Conservation (phyloP, 2,797 vertebrate species). For the Holocentrus rufus region DNA sequence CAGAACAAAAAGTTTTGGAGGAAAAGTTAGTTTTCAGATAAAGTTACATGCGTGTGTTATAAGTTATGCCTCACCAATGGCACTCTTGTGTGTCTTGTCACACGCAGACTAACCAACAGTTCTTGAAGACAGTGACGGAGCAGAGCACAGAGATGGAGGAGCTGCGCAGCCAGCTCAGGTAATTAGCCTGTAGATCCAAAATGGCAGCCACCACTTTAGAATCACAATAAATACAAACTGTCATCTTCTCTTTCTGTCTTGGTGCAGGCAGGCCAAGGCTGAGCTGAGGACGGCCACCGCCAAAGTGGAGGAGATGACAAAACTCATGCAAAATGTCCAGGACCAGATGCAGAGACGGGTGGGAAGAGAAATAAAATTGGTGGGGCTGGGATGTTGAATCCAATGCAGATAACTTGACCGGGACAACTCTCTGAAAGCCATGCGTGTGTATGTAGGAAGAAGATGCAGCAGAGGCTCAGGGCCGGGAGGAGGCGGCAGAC, state of each 20-base stretch:
- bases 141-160: slow-evolving; percentile 88
- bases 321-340: slow-evolving; percentile 83
- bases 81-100: slow-evolving; percentile 76
- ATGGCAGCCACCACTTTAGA: slow-evolving; percentile 2
- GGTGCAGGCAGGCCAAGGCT: slow-evolving; percentile 86
- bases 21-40: slow-evolving; percentile 22
- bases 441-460: slow-evolving; percentile 83
- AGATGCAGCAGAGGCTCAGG: slow-evolving; percentile 81
- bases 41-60: slow-evolving; percentile 34
- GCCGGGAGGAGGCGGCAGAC: slow-evolving; percentile 87
- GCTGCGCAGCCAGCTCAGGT: slow-evolving; percentile 89
- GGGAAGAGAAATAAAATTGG: slow-evolving; percentile 36
- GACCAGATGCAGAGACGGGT: slow-evolving; percentile 88
- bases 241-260: neutral
- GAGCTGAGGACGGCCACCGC: slow-evolving; percentile 84
- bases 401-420: neutral
- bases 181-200: slow-evolving; percentile 42
- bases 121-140: slow-evolving; percentile 88
- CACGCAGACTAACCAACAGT: slow-evolving; percentile 89
- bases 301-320: slow-evolving; percentile 89
- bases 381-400: neutral
- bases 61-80: slow-evolving; percentile 69
- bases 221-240: no score
- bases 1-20: slow-evolving; percentile 16
- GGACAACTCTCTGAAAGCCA: neutral